Percentiles rank a stretch among this genome's conserved stretches.
Conservation (phyloP, 2,113 vertebrate species). For the Ophthalmolycus amberensis region DNA sequence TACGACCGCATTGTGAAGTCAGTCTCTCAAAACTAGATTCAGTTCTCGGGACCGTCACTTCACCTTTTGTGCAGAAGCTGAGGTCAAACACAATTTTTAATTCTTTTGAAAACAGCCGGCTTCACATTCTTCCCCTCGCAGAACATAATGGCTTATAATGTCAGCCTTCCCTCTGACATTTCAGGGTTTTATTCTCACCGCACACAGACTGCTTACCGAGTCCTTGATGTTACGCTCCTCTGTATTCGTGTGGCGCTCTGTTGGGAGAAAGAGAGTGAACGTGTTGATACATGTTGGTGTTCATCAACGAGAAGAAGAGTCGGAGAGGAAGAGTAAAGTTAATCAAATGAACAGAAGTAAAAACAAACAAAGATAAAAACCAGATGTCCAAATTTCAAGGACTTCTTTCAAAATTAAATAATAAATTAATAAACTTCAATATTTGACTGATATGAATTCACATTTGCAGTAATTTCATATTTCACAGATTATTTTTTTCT, state of each 20-base stretch:
- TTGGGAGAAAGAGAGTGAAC: not conserved
- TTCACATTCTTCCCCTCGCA: not conserved
- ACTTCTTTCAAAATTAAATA: not conserved
- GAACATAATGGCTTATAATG: slow-evolving; percentile 8
- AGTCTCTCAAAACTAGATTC: not conserved
- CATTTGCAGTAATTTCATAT: rapidly evolving
- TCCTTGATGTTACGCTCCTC: slow-evolving; percentile 37
- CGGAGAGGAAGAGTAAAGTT: not conserved
- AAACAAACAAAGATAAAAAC: not conserved
- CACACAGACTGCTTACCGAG: slow-evolving; percentile 40
- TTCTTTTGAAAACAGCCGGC: not conserved
- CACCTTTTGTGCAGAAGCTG: not conserved
- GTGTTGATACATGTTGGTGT: not conserved
- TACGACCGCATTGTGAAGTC: too few species aligned
- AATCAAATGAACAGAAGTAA: not conserved
- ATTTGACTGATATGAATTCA: not conserved
- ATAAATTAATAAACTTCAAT: not conserved
- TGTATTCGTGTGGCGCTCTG: slow-evolving; percentile 41
- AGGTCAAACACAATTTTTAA: slow-evolving; percentile 2
- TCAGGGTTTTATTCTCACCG: not conserved
- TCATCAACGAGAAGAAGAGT: not conserved
- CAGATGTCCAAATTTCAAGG: not conserved
- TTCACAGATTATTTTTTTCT: not conserved
- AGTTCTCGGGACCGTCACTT: not conserved
- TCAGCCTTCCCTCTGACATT: slow-evolving; percentile 26